Evolutionary conservation across 2,888 invertebrate species (phyloP), one percentile per base, ranked within the genome.

Genomic region (Oithona nana): DNA sequence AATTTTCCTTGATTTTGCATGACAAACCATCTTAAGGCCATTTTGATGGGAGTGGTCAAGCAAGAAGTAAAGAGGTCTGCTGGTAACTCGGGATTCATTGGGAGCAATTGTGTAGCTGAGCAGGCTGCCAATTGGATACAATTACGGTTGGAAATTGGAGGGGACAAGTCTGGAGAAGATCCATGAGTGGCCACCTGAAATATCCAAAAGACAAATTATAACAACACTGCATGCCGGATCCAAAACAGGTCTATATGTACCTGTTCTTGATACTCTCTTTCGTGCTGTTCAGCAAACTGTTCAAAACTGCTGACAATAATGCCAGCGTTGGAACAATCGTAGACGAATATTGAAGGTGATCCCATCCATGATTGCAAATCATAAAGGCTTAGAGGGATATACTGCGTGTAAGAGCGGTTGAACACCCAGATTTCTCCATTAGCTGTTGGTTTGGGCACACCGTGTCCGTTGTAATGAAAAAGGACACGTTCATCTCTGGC

Each of bases 341-440:
- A 98, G 26, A 99, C 95, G 76, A 95, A 99, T 66, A 99, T 93
- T 60, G 95, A 95, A 0, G 98, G 98, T 64, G 90, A 86, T 63
- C 94, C 94, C 94, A 99, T 94, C 98, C 98, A 99, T 55, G 86
- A 84, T 78, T 98, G 97, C 64, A 98, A 79, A 77, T 99, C 98
- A 75, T 92, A 97, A 68, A 99, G 84, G 62, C 95, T 97, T 70
- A 99, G 77, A 55, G 98, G 98, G 75, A 98, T 98, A 78, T 98
- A 98, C 76, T 98, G 97, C 2, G 98, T 99, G 74, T 92, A 98
- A 39, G 84, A 87, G 84, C 92, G 76, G 76, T 99, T 98, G 76
- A 98, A 98, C 2, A 99, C 95, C 97, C 97, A 97, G 69, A 97
- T 90, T 78, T 99, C 98, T 8, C 98, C 97, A 76, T 98, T 98